Conservation (phyloP, 35 echinoderm and acorn worm species). For the Anneissia japonica region DNA sequence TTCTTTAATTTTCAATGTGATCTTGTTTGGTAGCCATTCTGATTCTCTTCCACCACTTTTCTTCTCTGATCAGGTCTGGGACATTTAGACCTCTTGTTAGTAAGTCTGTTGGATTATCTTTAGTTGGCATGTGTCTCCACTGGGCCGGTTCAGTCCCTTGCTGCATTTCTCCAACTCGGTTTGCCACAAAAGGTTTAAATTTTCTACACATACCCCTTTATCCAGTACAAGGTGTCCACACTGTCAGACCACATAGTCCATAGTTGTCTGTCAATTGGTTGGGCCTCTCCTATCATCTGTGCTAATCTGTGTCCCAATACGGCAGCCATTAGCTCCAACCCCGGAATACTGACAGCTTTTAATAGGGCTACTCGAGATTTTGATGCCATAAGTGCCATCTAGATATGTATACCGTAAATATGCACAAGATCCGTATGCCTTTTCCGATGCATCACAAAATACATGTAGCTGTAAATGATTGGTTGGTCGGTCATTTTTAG, state of each 20-base stretch:
- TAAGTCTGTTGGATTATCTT: conserved; percentile 3
- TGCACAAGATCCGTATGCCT: conserved; percentile 11
- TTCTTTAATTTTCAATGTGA: too few relatives aligned
- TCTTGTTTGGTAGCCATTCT: conserved; percentile 12
- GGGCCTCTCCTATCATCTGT: background rate
- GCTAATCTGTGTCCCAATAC: conserved; percentile 11
- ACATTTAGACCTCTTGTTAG: background rate
- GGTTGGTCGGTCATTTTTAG: background rate
- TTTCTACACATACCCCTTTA: background rate
- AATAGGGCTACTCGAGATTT: conserved; percentile 25
- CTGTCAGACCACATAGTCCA: conserved; percentile 16
- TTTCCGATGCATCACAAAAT: conserved; percentile 27
- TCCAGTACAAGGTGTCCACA: conserved; percentile 12
- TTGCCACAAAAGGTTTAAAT: conserved; percentile 28
- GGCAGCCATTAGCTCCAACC: conserved; percentile 28
- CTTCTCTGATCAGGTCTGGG: background rate
- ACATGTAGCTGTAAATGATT: background rate
- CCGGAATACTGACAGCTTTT: conserved; percentile 22
- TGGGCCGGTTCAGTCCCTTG: background rate
- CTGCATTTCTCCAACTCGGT: conserved; percentile 19
- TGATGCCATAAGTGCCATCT: background rate
- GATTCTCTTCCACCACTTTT: conserved; percentile 12
- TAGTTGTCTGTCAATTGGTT: background rate
- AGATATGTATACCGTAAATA: background rate
- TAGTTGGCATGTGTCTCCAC: conserved; percentile 20